A percentile compares a stretch with the other conserved stretches of the same genome.
These are phyloP conservation scores for Scopus umbretta DNA, from an alignment of 2,113 vertebrate species.

Conservation along the genomic window DNA sequence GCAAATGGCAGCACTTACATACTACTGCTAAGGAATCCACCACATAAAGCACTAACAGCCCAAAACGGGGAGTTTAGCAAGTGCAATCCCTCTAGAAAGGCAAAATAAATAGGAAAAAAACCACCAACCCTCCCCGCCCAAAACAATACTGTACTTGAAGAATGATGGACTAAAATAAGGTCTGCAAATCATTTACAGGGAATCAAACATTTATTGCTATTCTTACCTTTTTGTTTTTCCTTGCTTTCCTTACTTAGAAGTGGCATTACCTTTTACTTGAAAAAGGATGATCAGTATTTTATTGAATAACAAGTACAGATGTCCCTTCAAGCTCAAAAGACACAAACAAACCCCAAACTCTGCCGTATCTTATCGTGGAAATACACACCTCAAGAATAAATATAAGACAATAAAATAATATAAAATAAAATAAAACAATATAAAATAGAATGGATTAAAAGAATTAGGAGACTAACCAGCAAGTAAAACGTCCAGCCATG, in stretches of 20 bases:
- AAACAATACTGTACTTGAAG: neutral
- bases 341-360: neutral
- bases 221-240: neutral
- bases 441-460: neutral
- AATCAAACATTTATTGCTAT: neutral
- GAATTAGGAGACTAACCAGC: neutral
- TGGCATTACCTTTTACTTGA: neutral
- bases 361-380: neutral
- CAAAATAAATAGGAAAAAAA: neutral
- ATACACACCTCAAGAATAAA: neutral
- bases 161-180: slow-evolving; percentile 1
- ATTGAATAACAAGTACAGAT: neutral
- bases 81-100: slow-evolving; percentile 21
- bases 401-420: neutral
- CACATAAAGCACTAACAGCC: neutral
- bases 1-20: neutral
- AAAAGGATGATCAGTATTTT: neutral
- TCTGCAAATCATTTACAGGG: neutral
- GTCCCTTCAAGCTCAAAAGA: neutral
- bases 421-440: neutral
- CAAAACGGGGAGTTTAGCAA: neutral
- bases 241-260: neutral
- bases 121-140: no score
- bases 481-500: neutral
- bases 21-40: neutral